Conservation (phyloP, 2,113 vertebrate genomes). For the Hipposideros armiger region DNA sequence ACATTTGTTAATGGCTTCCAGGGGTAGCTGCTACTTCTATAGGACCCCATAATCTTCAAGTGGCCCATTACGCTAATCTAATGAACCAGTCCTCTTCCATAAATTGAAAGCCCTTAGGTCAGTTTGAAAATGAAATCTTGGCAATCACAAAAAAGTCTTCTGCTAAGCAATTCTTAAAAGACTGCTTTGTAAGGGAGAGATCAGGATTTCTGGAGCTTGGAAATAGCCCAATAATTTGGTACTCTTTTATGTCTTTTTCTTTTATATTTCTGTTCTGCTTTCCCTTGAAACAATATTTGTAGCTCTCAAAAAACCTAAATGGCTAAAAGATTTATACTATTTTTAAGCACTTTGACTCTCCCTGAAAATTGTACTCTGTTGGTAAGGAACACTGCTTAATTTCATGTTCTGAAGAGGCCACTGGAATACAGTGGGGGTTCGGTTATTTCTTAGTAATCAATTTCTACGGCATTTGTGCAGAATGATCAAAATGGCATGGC, state of each 20-base stretch:
- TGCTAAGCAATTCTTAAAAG: slow-evolving; percentile 45
- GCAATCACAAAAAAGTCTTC: background rate
- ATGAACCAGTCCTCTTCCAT: background rate
- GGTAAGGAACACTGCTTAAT: slow-evolving; percentile 18
- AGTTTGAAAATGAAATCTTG: slow-evolving; percentile 57
- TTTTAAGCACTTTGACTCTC: slow-evolving; percentile 39
- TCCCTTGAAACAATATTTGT: slow-evolving; percentile 20
- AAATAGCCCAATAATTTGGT: slow-evolving; percentile 8
- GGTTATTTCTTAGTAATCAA: slow-evolving; percentile 44
- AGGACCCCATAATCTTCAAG: slow-evolving; percentile 8
- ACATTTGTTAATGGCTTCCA: background rate
- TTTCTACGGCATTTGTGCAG: slow-evolving; percentile 46
- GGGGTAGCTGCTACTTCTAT: slow-evolving; percentile 2
- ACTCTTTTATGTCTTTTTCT: slow-evolving; percentile 1
- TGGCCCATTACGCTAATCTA: background rate
- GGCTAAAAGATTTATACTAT: slow-evolving; percentile 8
- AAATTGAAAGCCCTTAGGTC: slow-evolving; percentile 7
- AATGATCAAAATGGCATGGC: slow-evolving; percentile 56
- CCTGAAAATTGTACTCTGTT: background rate
- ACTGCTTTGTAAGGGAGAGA: background rate
- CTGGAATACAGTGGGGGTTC: background rate
- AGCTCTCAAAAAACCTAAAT: slow-evolving; percentile 12
- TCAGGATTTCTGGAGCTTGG: background rate
- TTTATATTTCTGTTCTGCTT: slow-evolving; percentile 43
- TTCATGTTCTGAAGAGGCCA: background rate